Base-by-base conservation (phyloP, 2,888 invertebrate genomes). In the Periphyllus acericola region DNA sequence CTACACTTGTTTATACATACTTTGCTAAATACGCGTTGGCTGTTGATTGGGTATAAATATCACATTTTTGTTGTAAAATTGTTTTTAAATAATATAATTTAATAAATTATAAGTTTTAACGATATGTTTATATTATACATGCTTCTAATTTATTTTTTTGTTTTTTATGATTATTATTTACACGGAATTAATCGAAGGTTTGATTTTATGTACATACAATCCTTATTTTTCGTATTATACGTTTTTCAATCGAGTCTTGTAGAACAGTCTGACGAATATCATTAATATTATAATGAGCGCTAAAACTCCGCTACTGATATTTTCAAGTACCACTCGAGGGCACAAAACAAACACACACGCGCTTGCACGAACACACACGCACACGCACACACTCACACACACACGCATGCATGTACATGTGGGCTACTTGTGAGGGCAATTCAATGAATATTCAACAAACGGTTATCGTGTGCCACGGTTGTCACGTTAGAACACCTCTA, bases 211-310 rank as follows among this genome's bases (percentile, higher is more conserved):
- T 66, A 2, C 11, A 66, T 29, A 66, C 66, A 66, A n/a, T 5
- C 25, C 66, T 25, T 25, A 25, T 66, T n/a, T 25, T 66, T 66
- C 46, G 1, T 46, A 46, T 46, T 46, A 25, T 14, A 14, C 60
- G 25, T 25, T 60, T 60, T 72, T 83, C 72, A 55, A 83, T 83
- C 36, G 19, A 66, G 36, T 8, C 83, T 72, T 36, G 72, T 72
- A 66, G 2, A 84, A 66, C 75, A 60, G 66, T 32, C 75, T 9
- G 83, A 46, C 66, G 75, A 84, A 84, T 66, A 75, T 84, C 83
- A 76, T 84, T 76, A 84, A 66, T 83, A 84, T 84, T 76, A 84
- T 84, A 84, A 84, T 84, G 83, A 84, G 75, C 75, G 74, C 75
- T 76, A 76, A 84, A 76, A 75, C 75, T 76, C 11, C 32, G 32